Evolutionary conservation across 2,888 invertebrate species (phyloP), one percentile per base, ranked within the genome.

Genomic region (Pediacus dermestoides): DNA sequence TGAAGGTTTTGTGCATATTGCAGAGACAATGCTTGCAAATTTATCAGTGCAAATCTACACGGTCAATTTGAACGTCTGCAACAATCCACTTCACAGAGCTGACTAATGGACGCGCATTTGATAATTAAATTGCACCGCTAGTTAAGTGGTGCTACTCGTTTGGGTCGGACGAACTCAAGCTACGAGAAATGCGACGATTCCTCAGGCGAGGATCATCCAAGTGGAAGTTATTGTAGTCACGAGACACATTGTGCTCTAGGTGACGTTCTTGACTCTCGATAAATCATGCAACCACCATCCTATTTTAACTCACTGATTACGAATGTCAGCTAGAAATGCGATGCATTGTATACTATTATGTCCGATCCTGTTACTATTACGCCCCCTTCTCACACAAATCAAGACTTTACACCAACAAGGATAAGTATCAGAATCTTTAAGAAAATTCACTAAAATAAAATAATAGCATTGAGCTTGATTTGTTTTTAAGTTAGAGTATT

Each of bases 51-150:
- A 56, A 58, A 65, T 63, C 60, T 61, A 50, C 49, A 58, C 59
- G 64, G 64, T 63, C 64, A 64, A 64, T 64, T 62, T 61, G 55
- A 61, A 56, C 53, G 60, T 62, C 63, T 59, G 45, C 48, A 59
- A 59, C 63, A 61, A 63, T 63, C 58, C 63, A 50, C 51, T 60
- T 57, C 57, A 51, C 59, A 52, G 54, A 52, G 46, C 50, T 58
- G 55, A 63, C 58, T 62, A 66, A 64, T 64, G 63, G 60, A 58
- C 54, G 57, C 60, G 57, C 63, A 59, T 65, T 64, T 63, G 60
- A 65, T 65, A 66, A 65, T 66, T 64, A 64, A 65, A 64, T 63
- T 63, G 61, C 59, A 57, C 51, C 53, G 52, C 53, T 54, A 57
- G 55, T 57, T 55, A 55, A 57, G 57, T 58, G 56, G 48, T 48